Evolutionary conservation across 2,888 invertebrate genomes (phyloP).

Genomic region (Noctuana brunneofusca): DNA sequence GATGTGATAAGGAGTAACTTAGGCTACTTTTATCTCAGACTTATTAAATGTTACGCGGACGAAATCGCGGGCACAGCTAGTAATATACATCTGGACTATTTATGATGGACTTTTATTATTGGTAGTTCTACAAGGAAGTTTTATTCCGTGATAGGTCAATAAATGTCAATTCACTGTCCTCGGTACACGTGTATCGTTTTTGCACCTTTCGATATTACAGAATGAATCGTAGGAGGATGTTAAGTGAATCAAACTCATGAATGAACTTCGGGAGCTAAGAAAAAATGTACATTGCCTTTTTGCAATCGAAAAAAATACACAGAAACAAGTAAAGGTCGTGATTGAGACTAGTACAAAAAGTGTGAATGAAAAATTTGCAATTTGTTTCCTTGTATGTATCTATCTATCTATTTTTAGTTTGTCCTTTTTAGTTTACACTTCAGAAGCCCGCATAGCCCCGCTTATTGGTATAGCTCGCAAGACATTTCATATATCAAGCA

Average conservation of each 20-base stretch:
- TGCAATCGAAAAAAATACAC: not conserved
- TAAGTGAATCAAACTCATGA: constrained; percentile 14
- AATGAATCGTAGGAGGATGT: not conserved
- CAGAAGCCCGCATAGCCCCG: not conserved
- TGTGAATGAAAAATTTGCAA: constrained; percentile 4
- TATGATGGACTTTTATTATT: not conserved
- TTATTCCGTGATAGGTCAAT: not conserved
- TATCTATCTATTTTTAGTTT: not conserved
- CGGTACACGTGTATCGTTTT: not conserved
- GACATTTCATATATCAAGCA: too few relatives aligned
- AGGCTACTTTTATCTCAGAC: too few relatives aligned
- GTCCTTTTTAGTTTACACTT: not conserved
- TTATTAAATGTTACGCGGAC: too few relatives aligned
- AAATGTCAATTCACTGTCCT: not conserved
- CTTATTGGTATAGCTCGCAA: too few relatives aligned
- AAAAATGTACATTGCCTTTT: too few relatives aligned
- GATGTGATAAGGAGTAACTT: too few relatives aligned
- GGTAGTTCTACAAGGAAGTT: not conserved
- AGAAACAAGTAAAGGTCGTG: not conserved
- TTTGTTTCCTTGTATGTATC: not conserved
- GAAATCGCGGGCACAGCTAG: too few relatives aligned
- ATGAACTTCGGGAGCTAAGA: constrained; percentile 1
- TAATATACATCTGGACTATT: too few relatives aligned
- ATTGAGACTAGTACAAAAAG: not conserved
- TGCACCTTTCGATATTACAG: constrained; percentile 3